Percentiles rank a stretch among this genome's conserved stretches.
Conservation (phyloP, 2,797 vertebrate species). For the Cetoscarus ocellatus region DNA sequence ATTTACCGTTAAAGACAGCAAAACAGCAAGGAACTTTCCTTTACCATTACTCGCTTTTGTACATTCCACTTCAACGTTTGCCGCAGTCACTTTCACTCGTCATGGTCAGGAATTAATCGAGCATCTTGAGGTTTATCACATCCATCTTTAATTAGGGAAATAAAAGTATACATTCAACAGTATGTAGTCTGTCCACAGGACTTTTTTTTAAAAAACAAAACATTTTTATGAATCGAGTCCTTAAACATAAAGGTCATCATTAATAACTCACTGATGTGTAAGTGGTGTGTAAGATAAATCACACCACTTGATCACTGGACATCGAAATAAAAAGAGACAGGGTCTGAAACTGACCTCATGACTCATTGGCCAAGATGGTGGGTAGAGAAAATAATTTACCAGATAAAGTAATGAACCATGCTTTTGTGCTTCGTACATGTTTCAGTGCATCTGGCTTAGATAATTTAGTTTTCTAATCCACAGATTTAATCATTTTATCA, state of each 20-base stretch:
- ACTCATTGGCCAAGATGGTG: too few relatives aligned
- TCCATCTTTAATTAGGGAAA: conserved; percentile 56
- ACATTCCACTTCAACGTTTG: conserved; percentile 34
- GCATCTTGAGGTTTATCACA: background rate
- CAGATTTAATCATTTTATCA: too few relatives aligned
- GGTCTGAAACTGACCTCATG: too few relatives aligned
- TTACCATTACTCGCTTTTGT: conserved; percentile 5
- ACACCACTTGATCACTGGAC: too few relatives aligned
- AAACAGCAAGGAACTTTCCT: conserved; percentile 66
- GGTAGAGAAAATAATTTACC: too few relatives aligned
- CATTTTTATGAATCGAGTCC: conserved; percentile 3
- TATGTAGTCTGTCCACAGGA: conserved; percentile 59
- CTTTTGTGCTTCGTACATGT: too few relatives aligned
- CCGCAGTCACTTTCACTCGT: conserved; percentile 27
- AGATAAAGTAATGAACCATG: too few relatives aligned
- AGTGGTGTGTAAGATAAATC: too few relatives aligned
- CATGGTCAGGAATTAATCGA: conserved; percentile 11
- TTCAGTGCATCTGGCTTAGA: too few relatives aligned
- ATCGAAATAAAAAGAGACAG: background rate
- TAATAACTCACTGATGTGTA: too few relatives aligned
- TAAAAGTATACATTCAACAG: conserved; percentile 47
- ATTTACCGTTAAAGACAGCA: conserved; percentile 46
- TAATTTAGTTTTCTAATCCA: too few relatives aligned
- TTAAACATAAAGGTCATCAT: background rate
- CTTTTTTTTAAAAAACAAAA: conserved; percentile 29